Percentiles rank a stretch among this genome's conserved stretches.
Conservation (phyloP, 1,140 invertebrate genomes). For the Ips typographus region DNA sequence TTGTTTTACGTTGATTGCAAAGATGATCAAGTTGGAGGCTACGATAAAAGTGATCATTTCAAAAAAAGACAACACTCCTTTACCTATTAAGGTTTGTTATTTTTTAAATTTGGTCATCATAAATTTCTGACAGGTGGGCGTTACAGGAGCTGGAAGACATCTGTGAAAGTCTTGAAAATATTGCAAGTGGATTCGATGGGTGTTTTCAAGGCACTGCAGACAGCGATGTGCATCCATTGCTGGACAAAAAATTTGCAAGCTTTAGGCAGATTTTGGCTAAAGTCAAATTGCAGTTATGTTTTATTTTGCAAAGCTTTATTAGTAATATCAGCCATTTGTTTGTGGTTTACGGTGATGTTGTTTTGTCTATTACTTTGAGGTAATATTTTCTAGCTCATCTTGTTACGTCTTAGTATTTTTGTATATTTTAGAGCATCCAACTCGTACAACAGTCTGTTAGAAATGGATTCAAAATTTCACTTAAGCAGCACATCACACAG, state of each 20-base stretch:
- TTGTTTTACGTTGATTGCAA: slow-evolving; percentile 15
- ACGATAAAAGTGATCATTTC: not conserved
- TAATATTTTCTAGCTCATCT: slow-evolving; percentile 18
- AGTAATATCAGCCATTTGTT: slow-evolving; percentile 44
- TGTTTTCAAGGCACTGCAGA: slow-evolving; percentile 32
- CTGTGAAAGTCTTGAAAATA: slow-evolving; percentile 23
- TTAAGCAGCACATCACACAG: slow-evolving; percentile 42
- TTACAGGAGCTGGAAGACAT: slow-evolving; percentile 42
- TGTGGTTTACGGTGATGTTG: slow-evolving; percentile 44
- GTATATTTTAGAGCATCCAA: slow-evolving; percentile 39
- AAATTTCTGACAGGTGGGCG: slow-evolving; percentile 3
- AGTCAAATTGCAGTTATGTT: slow-evolving; percentile 47
- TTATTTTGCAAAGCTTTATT: slow-evolving; percentile 46
- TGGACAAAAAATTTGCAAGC: slow-evolving; percentile 39
- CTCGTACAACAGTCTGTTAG: slow-evolving; percentile 40
- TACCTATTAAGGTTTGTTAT: not conserved
- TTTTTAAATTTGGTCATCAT: slow-evolving; percentile 8
- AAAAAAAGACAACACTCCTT: not conserved
- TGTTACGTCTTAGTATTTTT: slow-evolving; percentile 13
- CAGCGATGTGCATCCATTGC: slow-evolving; percentile 10
- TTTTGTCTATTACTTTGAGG: slow-evolving; percentile 46
- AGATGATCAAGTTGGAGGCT: not conserved
- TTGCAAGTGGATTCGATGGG: slow-evolving; percentile 30
- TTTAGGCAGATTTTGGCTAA: slow-evolving; percentile 44
- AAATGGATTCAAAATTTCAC: slow-evolving; percentile 43